Evolutionary conservation across 1,140 invertebrate species (phyloP), one percentile per base, ranked within the genome.

Genomic region (Brachionus rubens): DNA sequence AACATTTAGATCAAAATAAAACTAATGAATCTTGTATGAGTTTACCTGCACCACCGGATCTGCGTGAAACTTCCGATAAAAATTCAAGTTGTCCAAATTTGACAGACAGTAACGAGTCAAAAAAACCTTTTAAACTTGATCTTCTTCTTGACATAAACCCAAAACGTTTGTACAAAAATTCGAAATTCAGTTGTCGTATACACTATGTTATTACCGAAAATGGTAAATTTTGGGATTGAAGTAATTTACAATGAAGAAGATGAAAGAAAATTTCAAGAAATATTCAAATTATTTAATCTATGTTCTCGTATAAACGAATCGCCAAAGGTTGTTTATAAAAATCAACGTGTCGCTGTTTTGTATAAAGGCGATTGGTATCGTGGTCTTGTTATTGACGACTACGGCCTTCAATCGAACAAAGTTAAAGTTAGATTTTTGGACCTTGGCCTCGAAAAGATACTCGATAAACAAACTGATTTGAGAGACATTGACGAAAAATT

Each of bases 181-280:
- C 30, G 46, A 72, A 48, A 30, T 72, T 72, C 30, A 33, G 47
- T 12, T 72, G 68, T 26, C n/a, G 33, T 4, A 72, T 72, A 14
- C 46, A 72, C 28, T 43, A 72, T 50, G 30, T 72, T 3, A 33
- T 72, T 6, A 9, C 2, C 1, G 46, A 48, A n/a, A 54, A 40
- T 33, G 68, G 68, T 26, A 26, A 48, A 36, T 72, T 50, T 72
- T 72, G 68, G n/a, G 68, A 14, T 50, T 21, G 68, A 72, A 21
- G 68, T 72, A 0, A 50, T 72, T 36, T 72, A 50, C 46, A 28
- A 21, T 40, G 50, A 72, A 30, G 68, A 72, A 9, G 68, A 72
- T 48, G 68, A 72, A 16, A 30, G 68, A 72, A 72, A 72, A 54
- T 72, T 72, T 52, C 68, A 50, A 3, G 14, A 72, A 50, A 72